Conservation (phyloP, 2,797 vertebrate genomes). For the Odontamblyopus lacepedii region DNA sequence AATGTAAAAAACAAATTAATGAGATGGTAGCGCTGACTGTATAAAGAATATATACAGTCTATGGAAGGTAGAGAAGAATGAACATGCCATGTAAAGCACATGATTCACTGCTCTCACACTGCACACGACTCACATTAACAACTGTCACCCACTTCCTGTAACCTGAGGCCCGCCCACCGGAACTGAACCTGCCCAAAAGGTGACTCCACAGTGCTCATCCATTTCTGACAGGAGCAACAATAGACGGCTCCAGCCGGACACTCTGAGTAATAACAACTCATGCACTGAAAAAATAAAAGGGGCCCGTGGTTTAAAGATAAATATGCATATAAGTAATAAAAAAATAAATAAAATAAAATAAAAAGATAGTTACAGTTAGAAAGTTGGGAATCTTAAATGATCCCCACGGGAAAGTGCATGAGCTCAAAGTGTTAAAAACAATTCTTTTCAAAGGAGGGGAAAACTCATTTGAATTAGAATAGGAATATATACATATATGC, state of each 20-base stretch:
- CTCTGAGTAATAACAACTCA: not conserved
- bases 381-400: too few relatives aligned
- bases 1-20: not conserved
- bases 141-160: slow-evolving; percentile 18
- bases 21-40: too few relatives aligned
- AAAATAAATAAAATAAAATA: too few relatives aligned
- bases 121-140: not conserved
- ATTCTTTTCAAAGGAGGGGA: too few relatives aligned
- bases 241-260: slow-evolving; percentile 4
- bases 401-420: too few relatives aligned
- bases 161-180: slow-evolving; percentile 11
- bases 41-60: too few relatives aligned
- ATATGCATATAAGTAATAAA: not conserved
- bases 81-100: slow-evolving; percentile 6
- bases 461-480: too few relatives aligned
- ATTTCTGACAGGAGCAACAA: slow-evolving; percentile 55
- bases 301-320: not conserved
- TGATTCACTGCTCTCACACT: slow-evolving; percentile 26
- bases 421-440: too few relatives aligned
- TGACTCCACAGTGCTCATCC: slow-evolving; percentile 40
- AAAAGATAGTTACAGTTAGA: too few relatives aligned
- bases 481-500: too few relatives aligned
- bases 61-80: not conserved
- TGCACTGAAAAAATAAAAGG: not conserved
- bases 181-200: slow-evolving; percentile 35